Evolutionary conservation across 2,797 vertebrate species (phyloP).

Genomic region (Amblyopsis hoosieri): DNA sequence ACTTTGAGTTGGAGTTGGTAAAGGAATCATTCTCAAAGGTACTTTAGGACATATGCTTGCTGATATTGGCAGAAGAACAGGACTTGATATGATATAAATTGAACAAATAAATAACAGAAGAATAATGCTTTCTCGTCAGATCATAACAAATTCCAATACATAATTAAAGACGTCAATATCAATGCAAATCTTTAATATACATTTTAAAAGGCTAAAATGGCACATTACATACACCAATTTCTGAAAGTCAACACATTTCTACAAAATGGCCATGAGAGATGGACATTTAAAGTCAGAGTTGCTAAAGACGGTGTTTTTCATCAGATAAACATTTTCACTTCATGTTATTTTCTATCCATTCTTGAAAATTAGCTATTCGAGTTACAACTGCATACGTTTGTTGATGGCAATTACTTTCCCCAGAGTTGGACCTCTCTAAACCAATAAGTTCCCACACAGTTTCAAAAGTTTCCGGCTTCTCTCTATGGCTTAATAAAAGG

Average conservation of each 20-base stretch:
- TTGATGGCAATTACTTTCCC: conserved; percentile 78
- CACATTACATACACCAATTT: not conserved
- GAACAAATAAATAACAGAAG: no score
- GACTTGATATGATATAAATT: no score
- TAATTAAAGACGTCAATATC: no score
- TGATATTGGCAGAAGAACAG: no score
- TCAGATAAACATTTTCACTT: conserved; percentile 66
- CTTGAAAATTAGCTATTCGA: conserved; percentile 80
- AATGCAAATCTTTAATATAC: no score
- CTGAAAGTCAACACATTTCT: not conserved
- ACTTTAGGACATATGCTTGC: no score
- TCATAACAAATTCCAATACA: no score
- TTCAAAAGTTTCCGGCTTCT: conserved; percentile 39
- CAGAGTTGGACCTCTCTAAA: conserved; percentile 84
- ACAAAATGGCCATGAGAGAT: conserved; percentile 1
- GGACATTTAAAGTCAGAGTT: not conserved
- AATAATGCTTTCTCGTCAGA: no score
- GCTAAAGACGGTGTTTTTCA: not conserved
- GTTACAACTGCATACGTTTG: conserved; percentile 81
- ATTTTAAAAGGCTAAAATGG: no score
- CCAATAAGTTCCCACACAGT: conserved; percentile 85
- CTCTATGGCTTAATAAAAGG: conserved; percentile 32
- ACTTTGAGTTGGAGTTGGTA: no score
- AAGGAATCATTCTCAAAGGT: no score
- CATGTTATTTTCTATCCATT: conserved; percentile 89